Conservation (phyloP, 2,888 invertebrate genomes). For the Stenodera caucasica region DNA sequence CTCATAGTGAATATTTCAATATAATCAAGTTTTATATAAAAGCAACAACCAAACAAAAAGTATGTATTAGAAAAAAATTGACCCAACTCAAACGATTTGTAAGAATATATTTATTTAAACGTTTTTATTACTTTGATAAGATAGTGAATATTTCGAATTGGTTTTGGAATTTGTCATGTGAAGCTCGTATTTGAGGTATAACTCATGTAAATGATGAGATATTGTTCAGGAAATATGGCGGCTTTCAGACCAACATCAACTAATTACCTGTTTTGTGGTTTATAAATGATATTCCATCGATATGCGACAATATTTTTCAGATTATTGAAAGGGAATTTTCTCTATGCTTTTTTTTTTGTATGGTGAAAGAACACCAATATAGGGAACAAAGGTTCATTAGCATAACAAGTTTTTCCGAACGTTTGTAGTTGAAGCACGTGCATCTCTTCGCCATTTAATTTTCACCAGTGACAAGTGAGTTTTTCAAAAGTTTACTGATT, state of each 20-base stretch:
- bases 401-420: slow-evolving; percentile 3
- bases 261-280: slow-evolving; percentile 1
- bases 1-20: background rate
- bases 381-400: slow-evolving; percentile 3
- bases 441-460: slow-evolving; percentile 21
- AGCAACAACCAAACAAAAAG: background rate
- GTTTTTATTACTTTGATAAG: no score
- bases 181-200: background rate
- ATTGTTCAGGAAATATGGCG: slow-evolving; percentile 4
- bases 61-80: no score
- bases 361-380: background rate
- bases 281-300: background rate
- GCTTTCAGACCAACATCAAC: background rate
- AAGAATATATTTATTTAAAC: no score
- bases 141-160: background rate
- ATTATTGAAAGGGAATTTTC: background rate
- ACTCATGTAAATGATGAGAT: background rate
- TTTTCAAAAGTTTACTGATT: slow-evolving; percentile 22
- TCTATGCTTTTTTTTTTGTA: background rate
- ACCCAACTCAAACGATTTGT: no score
- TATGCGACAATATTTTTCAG: background rate
- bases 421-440: slow-evolving; percentile 24
- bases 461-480: slow-evolving; percentile 24
- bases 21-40: background rate
- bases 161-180: background rate